Evolutionary conservation across 30 jellyfish, hydroid and myxozoan genomes (phyloP).

Genomic region (Aurelia aurita): DNA sequence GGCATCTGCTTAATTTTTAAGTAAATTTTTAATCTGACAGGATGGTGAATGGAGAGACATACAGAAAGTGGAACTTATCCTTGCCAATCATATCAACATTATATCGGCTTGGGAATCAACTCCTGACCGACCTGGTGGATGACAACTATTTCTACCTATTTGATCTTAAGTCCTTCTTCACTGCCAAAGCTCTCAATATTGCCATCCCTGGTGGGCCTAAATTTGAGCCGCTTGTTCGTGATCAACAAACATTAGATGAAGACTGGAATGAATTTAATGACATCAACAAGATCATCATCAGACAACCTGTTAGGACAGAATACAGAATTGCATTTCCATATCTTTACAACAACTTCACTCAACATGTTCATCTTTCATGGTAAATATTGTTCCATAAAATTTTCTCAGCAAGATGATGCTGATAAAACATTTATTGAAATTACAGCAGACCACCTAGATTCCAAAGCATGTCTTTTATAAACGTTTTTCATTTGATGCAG

Average conservation of each 20-base stretch:
- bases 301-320: conserved; percentile 98
- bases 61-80: conserved; percentile 92
- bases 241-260: conserved; percentile 88
- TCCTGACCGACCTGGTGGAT: conserved; percentile 96
- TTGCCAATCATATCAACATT: conserved; percentile 89
- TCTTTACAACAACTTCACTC: conserved; percentile 96
- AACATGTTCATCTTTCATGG: conserved; percentile 96
- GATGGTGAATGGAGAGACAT: conserved; percentile 95
- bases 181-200: conserved; percentile 98
- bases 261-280: conserved; percentile 99
- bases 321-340: conserved; percentile 98
- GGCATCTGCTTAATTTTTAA: too few relatives aligned
- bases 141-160: conserved; percentile 93
- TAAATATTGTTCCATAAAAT: conserved; percentile 10
- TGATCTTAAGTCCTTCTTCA: conserved; percentile 95
- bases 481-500: too few relatives aligned
- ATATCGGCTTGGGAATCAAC: conserved; percentile 97
- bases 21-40: neutral
- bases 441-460: too few relatives aligned
- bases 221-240: conserved; percentile 98
- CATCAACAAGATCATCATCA: conserved; percentile 93
- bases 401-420: too few relatives aligned
- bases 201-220: conserved; percentile 99
- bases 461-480: too few relatives aligned
- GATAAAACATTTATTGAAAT: too few relatives aligned